phyloP scores from a whole-genome alignment of 2,888 invertebrate genomes.

The Amphipyra tragopoginis region DNA sequence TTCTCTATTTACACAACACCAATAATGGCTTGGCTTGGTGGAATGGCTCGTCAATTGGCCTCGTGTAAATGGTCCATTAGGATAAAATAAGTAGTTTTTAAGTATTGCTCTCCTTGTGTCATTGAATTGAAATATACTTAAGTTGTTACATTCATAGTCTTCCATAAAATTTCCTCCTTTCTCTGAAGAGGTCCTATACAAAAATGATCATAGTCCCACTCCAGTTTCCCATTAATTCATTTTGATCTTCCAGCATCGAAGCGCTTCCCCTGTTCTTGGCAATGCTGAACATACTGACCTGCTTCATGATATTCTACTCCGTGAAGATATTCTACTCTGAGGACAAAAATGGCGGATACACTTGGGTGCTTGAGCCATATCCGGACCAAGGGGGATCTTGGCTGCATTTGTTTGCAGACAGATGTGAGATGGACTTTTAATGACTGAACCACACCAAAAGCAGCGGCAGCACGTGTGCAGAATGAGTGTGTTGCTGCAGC shows the following conservation, averaged over 20 bases:
- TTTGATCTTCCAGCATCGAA: constrained; percentile 65
- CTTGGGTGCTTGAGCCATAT: constrained; percentile 67
- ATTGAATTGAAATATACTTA: no score
- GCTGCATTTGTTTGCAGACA: constrained; percentile 68
- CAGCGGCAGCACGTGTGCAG: background rate
- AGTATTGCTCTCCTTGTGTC: no score
- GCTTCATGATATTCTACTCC: constrained; percentile 73
- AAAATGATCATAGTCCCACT: no score
- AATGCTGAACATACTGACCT: constrained; percentile 73
- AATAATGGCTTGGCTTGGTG: no score
- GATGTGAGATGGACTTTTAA: constrained; percentile 64
- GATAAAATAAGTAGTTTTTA: no score
- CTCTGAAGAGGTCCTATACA: no score
- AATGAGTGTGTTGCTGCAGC: background rate
- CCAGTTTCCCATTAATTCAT: no score
- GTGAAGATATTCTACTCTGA: constrained; percentile 64
- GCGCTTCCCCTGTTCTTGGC: constrained; percentile 74
- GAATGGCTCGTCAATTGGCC: no score
- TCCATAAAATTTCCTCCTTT: no score
- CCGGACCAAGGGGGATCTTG: constrained; percentile 77
- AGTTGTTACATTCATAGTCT: no score
- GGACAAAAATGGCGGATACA: constrained; percentile 1
- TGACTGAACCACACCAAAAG: background rate
- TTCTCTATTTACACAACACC: no score
- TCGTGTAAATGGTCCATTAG: no score